These are phyloP conservation scores for Propithecus coquereli DNA, from an alignment of 2,113 vertebrate species.

Conservation along the genomic window DNA sequence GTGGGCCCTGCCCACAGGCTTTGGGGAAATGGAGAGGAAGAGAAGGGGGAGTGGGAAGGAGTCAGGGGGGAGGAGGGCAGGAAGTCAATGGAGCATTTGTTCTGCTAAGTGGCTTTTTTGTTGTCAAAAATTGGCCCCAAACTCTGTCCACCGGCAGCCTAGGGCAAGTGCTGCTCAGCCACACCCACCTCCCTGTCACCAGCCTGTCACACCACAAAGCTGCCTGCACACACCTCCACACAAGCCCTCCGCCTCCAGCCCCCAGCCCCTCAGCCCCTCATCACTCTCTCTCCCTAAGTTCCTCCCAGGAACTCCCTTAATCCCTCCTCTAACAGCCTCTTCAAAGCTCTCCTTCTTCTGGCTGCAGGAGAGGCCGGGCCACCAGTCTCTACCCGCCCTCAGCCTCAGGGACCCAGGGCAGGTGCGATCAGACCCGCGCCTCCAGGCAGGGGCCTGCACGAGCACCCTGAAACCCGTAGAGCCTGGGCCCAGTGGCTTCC, in stretches of 20 bases:
- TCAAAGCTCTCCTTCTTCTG: not conserved
- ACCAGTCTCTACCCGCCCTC: not conserved
- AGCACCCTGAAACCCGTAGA: not conserved
- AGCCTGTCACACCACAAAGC: not conserved
- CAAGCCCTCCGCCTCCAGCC: not conserved
- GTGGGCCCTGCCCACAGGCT: conserved; percentile 32
- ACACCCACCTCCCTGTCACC: not conserved
- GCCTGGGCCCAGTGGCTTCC: not conserved
- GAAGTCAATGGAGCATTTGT: conserved; percentile 54
- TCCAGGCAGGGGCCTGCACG: not conserved
- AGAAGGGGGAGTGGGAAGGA: not conserved
- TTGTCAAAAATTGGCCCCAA: conserved; percentile 45
- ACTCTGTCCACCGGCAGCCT: not conserved
- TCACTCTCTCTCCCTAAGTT: not conserved
- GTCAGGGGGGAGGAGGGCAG: not conserved
- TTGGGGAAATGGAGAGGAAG: not conserved
- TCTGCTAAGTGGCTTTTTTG: conserved; percentile 55
- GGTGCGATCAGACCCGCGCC: not conserved
- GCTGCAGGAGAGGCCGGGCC: not conserved
- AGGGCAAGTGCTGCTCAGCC: not conserved
- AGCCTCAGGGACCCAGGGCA: not conserved
- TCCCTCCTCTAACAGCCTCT: not conserved
- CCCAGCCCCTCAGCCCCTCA: not conserved
- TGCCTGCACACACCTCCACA: not conserved
- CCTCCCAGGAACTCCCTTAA: not conserved